Evolutionary conservation across 2,888 invertebrate genomes (phyloP), one percentile per base, ranked within the genome.

Genomic region (Odontomyia ornata): DNA sequence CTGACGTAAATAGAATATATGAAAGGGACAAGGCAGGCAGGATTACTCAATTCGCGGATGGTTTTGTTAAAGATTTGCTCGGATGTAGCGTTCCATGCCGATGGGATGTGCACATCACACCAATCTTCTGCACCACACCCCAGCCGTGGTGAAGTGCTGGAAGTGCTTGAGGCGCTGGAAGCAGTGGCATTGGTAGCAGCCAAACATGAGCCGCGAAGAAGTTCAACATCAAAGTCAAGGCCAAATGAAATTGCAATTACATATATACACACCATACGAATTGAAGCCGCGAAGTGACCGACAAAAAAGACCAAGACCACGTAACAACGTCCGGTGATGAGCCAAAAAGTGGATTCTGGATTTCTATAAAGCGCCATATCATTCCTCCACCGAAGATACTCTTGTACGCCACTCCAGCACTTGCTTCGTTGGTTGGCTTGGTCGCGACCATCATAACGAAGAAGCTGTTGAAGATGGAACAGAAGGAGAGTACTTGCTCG

Each of bases 181-280:
- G 43, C 21, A 30, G 65, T 57, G 23, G 23, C 69, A 23, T 25
- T 23, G 57, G 28, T 28, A 30, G 30, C 57, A 56, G 11, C 56
- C 56, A 47, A 72, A 64, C 72, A 64, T 72, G 71, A 62, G 47
- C 76, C 71, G 60, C 75, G 75, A 77, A 78, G 78, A 78, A 78
- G 78, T 77, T 78, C 78, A 78, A 78, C 78, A 78, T 78, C 77
- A 78, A 78, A 78, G 78, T 78, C 78, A 78, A 78, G 78, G 78
- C 77, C 78, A 78, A 73, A 56, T 52, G 56, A 67, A 60, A 52
- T 75, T 78, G 78, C 78, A 78, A 78, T 78, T 78, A 78, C 73
- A 76, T 46, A 64, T 23, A 47, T 67, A 64, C 52, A 43, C 13
- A 52, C 36, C 13, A 15, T 36, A 72, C 73, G 75, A 78, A 78